Evolutionary conservation across 1,140 invertebrate genomes (phyloP), one percentile per base, ranked within the genome.

Genomic region (Meteorus sp.): DNA sequence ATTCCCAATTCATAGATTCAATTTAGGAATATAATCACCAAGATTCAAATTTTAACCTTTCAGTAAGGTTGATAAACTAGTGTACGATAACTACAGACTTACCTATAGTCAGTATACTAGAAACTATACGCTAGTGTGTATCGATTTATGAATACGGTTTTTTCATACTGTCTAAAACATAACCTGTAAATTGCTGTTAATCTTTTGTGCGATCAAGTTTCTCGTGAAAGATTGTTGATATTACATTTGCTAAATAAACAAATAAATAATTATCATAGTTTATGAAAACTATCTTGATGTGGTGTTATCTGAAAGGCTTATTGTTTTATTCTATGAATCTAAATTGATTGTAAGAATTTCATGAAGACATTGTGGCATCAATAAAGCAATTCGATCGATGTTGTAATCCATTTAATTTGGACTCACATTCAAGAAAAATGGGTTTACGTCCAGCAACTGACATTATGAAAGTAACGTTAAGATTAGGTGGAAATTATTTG

Each of bases 401-500:
- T 44, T 44, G 41, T 44, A 44, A 44, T 44, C 15, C 15, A 44
- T 44, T 44, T 22, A 44, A 44, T 11, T 44, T 44, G 20, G 20
- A 44, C 13, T 22, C 41, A 44, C 41, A 44, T 7, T 44, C 4
- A 4, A 19, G 20, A 52, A 35, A 17, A 45, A 39, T 44, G 56
- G 39, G 43, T 33, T 31, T 52, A 23, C 52, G 52, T 54, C 33
- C 4, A 13, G 33, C 35, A n/a, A 22, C 27, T 22, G 37, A 13
- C 13, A 23, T 39, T 54, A 58, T 64, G 68, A 6, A 35, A 9
- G 22, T 55, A 20, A n/a, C 20, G 29, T 50, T 53, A 25, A 8
- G 39, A 7, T 45, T 37, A 23, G 6, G 6, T 48, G 9, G 6
- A 37, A 31, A 29, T 33, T 1, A 13, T 48, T 56, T 45, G 23